Base-by-base conservation (phyloP, 2,113 vertebrate species). In the Bambusicola thoracicus region DNA sequence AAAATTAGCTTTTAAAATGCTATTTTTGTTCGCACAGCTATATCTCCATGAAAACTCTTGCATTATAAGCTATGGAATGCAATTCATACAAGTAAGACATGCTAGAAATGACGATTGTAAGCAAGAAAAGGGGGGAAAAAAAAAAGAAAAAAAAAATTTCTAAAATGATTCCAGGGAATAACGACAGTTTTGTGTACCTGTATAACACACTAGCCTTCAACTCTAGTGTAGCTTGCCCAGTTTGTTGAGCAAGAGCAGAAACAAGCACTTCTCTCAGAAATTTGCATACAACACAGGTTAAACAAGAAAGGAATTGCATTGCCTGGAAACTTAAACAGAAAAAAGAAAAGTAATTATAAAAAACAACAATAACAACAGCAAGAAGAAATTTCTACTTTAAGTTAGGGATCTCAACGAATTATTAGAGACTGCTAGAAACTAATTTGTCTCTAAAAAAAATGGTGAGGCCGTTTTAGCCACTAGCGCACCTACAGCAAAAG, bases 1-100 rank as follows among this genome's bases (percentile, higher is more conserved):
- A 96, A 95, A 92, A 73, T 72, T 85, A 81, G 40, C 2, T 66
- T 78, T 82, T 25, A 79, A 70, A 63, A 78, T 87, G 24, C 17
- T 89, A 67, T 91, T 89, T 95, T 80, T 41, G 8, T 79, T 76
- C 30, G 58, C 41, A 58, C 14, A 62, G 13, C 44, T 68, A 62
- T 63, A 55, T 49, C 30, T 76, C n/a, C 12, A 32, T 58, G 30
- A 84, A 95, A 89, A 68, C 8, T 55, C 40, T 48, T 61, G 21
- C 65, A 29, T 48, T 61, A n/a, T 29, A 82, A 89, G 18, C 8
- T 69, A 93, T 72, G 17, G 40, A 87, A 89, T 73, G 13, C 1
- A 62, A 91, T 85, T 89, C 38, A 66, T 69, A 17, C n/a, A 69
- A 72, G 43, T 65, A 65, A 86, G 8, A 6, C 7, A 44, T 49